These are phyloP conservation scores for Flabesymbios commensalis DNA, from an alignment of 2,888 invertebrate genomes.

Conservation along the genomic window DNA sequence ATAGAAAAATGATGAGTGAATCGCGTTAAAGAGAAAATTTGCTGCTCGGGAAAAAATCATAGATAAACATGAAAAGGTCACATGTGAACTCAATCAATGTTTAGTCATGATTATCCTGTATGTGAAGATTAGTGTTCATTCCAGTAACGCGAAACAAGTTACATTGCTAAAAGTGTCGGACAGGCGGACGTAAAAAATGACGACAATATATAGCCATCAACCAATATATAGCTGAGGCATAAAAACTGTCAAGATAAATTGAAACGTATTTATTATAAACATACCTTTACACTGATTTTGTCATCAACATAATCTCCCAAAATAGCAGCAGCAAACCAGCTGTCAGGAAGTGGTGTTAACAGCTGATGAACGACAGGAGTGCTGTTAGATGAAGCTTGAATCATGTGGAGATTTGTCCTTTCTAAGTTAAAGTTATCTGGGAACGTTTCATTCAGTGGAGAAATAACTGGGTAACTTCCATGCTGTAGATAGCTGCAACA, in stretches of 20 bases:
- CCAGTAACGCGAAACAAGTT: no score
- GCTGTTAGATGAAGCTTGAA: neutral
- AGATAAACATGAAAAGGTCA: no score
- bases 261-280: neutral
- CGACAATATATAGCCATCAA: neutral
- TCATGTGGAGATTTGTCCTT: conserved; percentile 36
- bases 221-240: neutral
- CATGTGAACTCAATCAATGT: no score
- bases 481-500: conserved; percentile 72
- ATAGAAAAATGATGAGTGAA: no score
- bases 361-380: neutral
- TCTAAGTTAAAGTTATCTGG: conserved; percentile 66
- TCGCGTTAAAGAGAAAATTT: no score
- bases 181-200: neutral
- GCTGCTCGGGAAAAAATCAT: no score
- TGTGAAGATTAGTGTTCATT: no score
- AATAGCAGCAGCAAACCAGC: neutral
- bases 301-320: neutral
- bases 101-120: no score
- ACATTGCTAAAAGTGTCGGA: no score
- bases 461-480: conserved; percentile 81
- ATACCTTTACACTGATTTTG: neutral
- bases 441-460: conserved; percentile 79
- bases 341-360: neutral
- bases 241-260: neutral